Conservation (phyloP, 1,140 invertebrate species). For the Trachymyrmex cornetzi region DNA sequence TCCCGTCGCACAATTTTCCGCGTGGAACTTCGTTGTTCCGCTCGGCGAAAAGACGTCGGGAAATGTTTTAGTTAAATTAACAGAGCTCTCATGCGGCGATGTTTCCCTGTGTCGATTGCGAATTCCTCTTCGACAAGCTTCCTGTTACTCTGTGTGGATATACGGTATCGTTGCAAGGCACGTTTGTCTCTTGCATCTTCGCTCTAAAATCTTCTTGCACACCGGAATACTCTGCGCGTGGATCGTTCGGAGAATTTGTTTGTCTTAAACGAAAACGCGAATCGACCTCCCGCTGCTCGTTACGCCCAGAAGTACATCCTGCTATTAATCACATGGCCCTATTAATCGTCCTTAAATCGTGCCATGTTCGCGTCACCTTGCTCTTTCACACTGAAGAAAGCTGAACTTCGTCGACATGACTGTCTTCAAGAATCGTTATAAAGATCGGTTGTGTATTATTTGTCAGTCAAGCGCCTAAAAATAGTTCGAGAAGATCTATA, state of each 20-base stretch:
- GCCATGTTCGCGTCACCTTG: conserved; percentile 62
- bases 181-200: conserved; percentile 24
- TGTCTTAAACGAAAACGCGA: conserved; percentile 37
- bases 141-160: conserved; percentile 20
- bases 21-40: conserved; percentile 42
- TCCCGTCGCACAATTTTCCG: conserved; percentile 48
- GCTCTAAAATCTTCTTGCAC: conserved; percentile 19
- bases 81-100: conserved; percentile 34
- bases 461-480: conserved; percentile 35
- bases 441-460: conserved; percentile 66
- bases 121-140: conserved; percentile 48
- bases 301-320: conserved; percentile 49
- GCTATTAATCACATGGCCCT: conserved; percentile 78
- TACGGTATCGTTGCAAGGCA: conserved; percentile 36
- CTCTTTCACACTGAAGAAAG: conserved; percentile 64
- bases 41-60: conserved; percentile 56
- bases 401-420: conserved; percentile 42
- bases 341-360: conserved; percentile 80
- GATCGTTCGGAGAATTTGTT: conserved; percentile 60
- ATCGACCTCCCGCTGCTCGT: conserved; percentile 63
- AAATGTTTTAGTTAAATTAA: conserved; percentile 67
- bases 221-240: conserved; percentile 32
- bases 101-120: conserved; percentile 42
- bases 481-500: conserved; percentile 36
- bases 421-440: conserved; percentile 59